Conservation (phyloP, 2,888 invertebrate species). For the Meteorus cinctellus region DNA sequence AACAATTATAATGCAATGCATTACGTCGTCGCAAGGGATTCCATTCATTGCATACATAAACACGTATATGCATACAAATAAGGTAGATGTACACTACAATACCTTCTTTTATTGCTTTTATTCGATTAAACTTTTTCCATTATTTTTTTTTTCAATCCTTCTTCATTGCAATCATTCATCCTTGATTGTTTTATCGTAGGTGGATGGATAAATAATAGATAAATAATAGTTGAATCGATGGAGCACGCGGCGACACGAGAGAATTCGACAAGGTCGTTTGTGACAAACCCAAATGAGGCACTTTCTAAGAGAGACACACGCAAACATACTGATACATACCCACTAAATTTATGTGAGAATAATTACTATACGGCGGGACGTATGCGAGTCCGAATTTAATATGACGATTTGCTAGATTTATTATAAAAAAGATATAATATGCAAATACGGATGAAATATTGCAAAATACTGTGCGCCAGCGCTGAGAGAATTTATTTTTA, state of each 20-base stretch:
- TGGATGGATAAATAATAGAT: not conserved
- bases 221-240: not conserved
- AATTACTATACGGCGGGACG: constrained; percentile 5
- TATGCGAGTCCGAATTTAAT: not conserved
- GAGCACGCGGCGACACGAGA: constrained; percentile 18
- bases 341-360: not conserved
- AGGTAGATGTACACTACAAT: not conserved
- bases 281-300: constrained; percentile 42
- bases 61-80: not conserved
- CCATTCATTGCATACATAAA: not conserved
- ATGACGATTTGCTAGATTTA: not conserved
- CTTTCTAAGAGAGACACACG: constrained; percentile 39
- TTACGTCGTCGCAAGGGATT: constrained; percentile 31
- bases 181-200: constrained; percentile 18
- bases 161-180: not conserved
- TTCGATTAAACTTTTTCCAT: not conserved
- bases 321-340: not conserved
- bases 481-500: not conserved
- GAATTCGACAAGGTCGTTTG: constrained; percentile 38
- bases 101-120: not conserved
- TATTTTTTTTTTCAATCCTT: constrained; percentile 16
- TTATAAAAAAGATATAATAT: not conserved
- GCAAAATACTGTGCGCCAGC: not conserved
- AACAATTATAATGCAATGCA: constrained; percentile 39
- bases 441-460: not conserved